Conservation (phyloP, 35 echinoderm and acorn worm genomes). For the Ophiothrix spiculata region DNA sequence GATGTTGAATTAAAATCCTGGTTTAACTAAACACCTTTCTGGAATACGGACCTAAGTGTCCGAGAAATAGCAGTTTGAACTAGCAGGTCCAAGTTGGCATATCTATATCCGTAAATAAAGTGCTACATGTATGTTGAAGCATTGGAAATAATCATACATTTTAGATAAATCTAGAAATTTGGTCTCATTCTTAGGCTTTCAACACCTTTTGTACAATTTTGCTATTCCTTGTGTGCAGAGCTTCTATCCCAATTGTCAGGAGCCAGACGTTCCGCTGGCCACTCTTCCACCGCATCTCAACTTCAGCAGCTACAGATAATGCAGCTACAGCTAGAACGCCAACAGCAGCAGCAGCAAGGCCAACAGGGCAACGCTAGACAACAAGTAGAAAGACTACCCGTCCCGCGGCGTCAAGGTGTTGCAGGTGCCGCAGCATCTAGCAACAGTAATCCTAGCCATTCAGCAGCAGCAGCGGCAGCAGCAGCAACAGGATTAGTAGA, state of each 20-base stretch:
- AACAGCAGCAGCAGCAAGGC: constrained; percentile 75
- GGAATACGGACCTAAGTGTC: too few species aligned
- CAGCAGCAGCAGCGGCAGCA: constrained; percentile 47
- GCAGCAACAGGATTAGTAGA: constrained; percentile 21
- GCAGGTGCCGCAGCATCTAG: constrained; percentile 42
- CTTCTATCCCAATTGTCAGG: constrained; percentile 97
- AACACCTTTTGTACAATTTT: too few species aligned
- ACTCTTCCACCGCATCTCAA: constrained; percentile 91
- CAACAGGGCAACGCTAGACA: constrained; percentile 65
- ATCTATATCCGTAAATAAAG: too few species aligned
- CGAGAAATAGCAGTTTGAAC: too few species aligned
- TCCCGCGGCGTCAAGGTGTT: constrained; percentile 38
- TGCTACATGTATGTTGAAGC: too few species aligned
- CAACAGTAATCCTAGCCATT: constrained; percentile 51
- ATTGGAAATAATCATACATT: too few species aligned
- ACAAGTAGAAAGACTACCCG: constrained; percentile 41
- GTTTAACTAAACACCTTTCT: too few species aligned
- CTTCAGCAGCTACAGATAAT: constrained; percentile 97
- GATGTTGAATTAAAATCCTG: too few species aligned
- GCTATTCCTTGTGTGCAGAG: constrained; percentile 64
- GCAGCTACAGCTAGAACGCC: constrained; percentile 95
- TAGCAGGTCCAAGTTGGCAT: too few species aligned
- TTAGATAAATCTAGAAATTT: too few species aligned
- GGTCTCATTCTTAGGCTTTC: too few species aligned
- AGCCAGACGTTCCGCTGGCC: constrained; percentile 76